These are phyloP conservation scores for Tribolium freemani DNA, from an alignment of 2,888 invertebrate genomes.

Conservation along the genomic window DNA sequence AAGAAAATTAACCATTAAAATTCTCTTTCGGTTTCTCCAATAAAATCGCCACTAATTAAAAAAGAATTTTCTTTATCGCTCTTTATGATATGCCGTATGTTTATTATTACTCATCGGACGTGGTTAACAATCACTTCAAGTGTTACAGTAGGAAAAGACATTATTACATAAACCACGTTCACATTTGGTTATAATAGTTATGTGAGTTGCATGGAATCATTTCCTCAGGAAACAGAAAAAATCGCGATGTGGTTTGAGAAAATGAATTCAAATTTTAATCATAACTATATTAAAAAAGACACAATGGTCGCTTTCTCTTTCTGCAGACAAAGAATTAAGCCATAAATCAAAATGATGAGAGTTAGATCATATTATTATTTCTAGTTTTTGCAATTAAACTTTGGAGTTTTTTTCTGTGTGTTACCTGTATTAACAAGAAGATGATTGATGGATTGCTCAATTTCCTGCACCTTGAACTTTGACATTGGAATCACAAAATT, in stretches of 20 bases:
- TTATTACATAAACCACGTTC: conserved; percentile 20
- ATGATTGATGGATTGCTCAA: neutral
- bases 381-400: conserved; percentile 1
- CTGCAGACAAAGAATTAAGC: neutral
- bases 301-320: neutral
- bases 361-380: conserved; percentile 4
- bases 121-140: too few species aligned
- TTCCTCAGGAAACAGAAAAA: conserved; percentile 9
- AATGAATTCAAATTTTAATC: neutral
- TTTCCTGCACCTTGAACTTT: neutral
- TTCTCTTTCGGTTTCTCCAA: conserved; percentile 2
- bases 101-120: conserved; percentile 8
- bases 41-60: neutral
- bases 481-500: neutral
- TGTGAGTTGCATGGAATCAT: conserved; percentile 12
- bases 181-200: conserved; percentile 25
- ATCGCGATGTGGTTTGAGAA: neutral
- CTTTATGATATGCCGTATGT: neutral
- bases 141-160: conserved; percentile 4
- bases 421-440: neutral
- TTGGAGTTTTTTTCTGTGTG: neutral
- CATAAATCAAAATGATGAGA: conserved; percentile 20
- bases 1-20: conserved; percentile 1
- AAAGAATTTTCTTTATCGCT: neutral
- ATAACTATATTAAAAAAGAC: conserved; percentile 6